These are phyloP conservation scores for Colaptes auratus DNA, from an alignment of 2,113 vertebrate genomes.

Conservation along the genomic window DNA sequence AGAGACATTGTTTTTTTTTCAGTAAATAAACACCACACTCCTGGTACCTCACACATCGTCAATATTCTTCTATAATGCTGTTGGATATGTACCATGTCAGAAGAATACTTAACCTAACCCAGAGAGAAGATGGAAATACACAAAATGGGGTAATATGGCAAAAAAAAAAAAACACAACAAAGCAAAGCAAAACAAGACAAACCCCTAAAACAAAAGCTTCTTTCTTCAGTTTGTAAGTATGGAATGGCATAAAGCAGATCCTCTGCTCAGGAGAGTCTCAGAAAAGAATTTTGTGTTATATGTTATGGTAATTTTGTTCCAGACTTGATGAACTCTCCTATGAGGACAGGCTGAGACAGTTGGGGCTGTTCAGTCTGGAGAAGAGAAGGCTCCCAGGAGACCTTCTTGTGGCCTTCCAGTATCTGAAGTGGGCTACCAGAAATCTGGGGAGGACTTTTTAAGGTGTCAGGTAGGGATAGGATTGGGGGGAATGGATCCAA, in stretches of 20 bases:
- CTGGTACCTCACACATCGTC: conserved; percentile 45
- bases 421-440: too few species aligned
- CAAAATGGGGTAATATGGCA: conserved; percentile 15
- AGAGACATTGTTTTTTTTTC: conserved; percentile 6
- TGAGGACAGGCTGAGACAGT: too few species aligned
- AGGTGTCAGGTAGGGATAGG: too few species aligned
- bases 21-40: conserved; percentile 24
- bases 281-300: neutral
- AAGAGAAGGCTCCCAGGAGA: too few species aligned
- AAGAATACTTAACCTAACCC: conserved; percentile 24
- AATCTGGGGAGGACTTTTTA: too few species aligned
- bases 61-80: conserved; percentile 4
- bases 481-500: too few species aligned
- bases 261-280: neutral
- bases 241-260: conserved; percentile 18
- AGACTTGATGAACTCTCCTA: neutral
- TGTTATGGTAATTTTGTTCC: neutral
- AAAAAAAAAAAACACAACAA: neutral
- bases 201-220: neutral
- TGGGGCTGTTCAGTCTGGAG: too few species aligned
- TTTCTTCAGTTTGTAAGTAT: conserved; percentile 5
- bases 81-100: conserved; percentile 25
- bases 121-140: conserved; percentile 12
- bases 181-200: too few species aligned
- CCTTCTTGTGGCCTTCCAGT: too few species aligned